A percentile compares a stretch with the other conserved stretches of the same genome.
phyloP scores from a whole-genome alignment of 2,797 vertebrate species.

The Spinus pinus region DNA sequence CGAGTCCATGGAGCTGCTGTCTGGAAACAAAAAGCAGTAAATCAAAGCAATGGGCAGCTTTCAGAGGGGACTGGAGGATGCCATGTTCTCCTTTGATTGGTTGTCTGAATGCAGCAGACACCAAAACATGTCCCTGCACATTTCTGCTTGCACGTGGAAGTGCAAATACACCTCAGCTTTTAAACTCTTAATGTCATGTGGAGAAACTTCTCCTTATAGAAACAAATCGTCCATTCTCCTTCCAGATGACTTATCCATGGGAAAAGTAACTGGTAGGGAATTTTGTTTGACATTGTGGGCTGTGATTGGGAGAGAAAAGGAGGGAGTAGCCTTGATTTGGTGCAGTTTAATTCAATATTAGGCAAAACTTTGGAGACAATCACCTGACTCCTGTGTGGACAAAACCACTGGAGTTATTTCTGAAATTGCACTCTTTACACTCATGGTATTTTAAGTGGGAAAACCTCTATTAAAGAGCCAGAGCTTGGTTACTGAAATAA shows the following conservation, averaged over 20 bases:
- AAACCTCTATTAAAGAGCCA: neutral
- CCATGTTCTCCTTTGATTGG: neutral
- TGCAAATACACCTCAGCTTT: neutral
- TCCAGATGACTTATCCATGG: neutral
- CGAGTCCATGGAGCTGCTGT: neutral
- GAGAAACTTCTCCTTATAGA: neutral
- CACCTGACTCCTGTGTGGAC: neutral
- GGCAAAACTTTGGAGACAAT: neutral
- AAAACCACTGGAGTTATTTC: neutral
- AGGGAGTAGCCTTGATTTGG: neutral
- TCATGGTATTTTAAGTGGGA: neutral
- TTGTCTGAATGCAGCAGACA: neutral
- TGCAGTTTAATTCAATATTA: neutral
- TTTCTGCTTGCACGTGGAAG: neutral
- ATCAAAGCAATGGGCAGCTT: constrained; percentile 18
- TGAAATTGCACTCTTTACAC: neutral
- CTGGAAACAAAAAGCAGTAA: constrained; percentile 36
- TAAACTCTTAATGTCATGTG: neutral
- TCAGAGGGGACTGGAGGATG: neutral
- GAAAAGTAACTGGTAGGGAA: neutral
- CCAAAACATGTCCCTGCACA: neutral
- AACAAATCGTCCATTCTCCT: neutral
- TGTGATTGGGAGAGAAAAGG: neutral
- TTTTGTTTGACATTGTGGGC: neutral
- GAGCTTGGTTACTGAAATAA: neutral